Evolutionary conservation across 2,888 invertebrate genomes (phyloP).

Genomic region (Drosophila acutilabella): DNA sequence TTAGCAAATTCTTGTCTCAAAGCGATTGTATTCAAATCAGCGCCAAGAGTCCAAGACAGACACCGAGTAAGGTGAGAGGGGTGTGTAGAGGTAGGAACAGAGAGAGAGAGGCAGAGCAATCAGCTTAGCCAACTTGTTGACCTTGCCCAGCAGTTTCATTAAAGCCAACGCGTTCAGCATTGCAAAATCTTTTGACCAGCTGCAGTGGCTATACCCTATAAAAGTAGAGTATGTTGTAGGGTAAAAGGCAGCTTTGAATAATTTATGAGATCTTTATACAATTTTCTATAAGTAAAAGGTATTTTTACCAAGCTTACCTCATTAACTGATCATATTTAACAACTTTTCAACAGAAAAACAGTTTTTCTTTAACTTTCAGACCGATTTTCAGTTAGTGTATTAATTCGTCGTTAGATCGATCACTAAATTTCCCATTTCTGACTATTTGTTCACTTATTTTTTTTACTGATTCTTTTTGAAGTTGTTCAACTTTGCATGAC

Average conservation of each 20-base stretch:
- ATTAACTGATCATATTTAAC: too few relatives aligned
- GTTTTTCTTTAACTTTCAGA: too few relatives aligned
- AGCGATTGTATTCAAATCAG: slow-evolving; percentile 73
- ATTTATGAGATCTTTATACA: too few relatives aligned
- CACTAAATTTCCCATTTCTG: not conserved
- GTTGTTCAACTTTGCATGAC: slow-evolving; percentile 66
- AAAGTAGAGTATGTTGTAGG: not conserved
- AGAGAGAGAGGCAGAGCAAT: not conserved
- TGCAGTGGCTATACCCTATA: slow-evolving; percentile 36
- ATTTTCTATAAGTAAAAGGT: too few relatives aligned
- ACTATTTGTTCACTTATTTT: not conserved
- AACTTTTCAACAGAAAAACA: not conserved
- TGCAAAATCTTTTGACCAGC: slow-evolving; percentile 71
- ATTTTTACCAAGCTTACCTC: too few relatives aligned
- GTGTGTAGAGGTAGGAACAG: too few relatives aligned
- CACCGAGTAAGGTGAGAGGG: not conserved
- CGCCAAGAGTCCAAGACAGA: slow-evolving; percentile 5
- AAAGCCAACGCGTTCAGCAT: slow-evolving; percentile 46
- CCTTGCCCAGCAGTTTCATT: slow-evolving; percentile 64
- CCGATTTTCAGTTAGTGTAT: slow-evolving; percentile 4
- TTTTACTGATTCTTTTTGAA: slow-evolving; percentile 24
- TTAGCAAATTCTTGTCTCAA: slow-evolving; percentile 67
- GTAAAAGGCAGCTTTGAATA: too few relatives aligned
- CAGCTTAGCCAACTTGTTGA: slow-evolving; percentile 60
- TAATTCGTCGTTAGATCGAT: slow-evolving; percentile 1